Evolutionary conservation across 1,140 invertebrate species (phyloP).

Genomic region (Chelonus insularis): DNA sequence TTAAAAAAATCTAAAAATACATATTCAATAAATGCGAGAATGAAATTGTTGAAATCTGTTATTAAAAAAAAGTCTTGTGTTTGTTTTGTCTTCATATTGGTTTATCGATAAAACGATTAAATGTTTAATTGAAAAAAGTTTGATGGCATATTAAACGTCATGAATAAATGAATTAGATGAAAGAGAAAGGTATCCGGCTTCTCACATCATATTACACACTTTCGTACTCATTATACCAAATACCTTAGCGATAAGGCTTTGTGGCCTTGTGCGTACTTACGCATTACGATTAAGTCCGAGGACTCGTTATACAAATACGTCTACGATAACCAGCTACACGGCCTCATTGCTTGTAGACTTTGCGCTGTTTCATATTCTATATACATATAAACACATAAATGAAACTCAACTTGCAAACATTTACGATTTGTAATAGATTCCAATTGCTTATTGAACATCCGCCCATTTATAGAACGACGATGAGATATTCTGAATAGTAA

Average conservation of each 20-base stretch:
- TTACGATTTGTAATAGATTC: background rate
- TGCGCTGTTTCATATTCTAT: conserved; percentile 8
- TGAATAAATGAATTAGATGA: too few species aligned
- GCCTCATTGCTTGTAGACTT: conserved; percentile 35
- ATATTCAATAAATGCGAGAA: too few species aligned
- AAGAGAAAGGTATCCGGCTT: too few species aligned
- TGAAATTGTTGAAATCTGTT: too few species aligned
- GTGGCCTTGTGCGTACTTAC: conserved; percentile 35
- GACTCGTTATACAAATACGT: conserved; percentile 33
- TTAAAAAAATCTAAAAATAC: too few species aligned
- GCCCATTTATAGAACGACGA: background rate
- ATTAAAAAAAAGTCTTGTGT: too few species aligned
- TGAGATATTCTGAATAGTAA: background rate
- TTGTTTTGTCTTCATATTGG: too few species aligned
- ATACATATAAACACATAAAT: background rate
- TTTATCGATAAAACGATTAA: too few species aligned
- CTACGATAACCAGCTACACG: conserved; percentile 30
- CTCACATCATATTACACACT: too few species aligned
- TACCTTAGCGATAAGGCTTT: conserved; percentile 38
- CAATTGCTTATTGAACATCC: conserved; percentile 7
- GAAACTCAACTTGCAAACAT: background rate
- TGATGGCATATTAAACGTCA: too few species aligned
- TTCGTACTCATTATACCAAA: conserved; percentile 33
- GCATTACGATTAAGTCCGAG: conserved; percentile 43
- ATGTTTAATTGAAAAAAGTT: too few species aligned